A percentile compares a stretch with the other conserved stretches of the same genome.
Conservation (phyloP, 2,888 invertebrate species). For the Drosophila histrio region DNA sequence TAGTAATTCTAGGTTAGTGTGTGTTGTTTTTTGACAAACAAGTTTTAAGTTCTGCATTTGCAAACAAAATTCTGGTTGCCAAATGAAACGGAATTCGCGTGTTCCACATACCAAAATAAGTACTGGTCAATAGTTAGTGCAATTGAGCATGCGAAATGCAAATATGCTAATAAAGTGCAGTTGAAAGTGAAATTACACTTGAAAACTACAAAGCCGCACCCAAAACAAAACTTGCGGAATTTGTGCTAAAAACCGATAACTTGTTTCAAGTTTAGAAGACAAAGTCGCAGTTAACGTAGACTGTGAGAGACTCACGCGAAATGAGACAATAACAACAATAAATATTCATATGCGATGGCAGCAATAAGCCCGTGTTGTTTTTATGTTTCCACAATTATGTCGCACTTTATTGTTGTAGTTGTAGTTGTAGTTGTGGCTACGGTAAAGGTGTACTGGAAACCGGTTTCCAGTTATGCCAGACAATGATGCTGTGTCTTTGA, state of each 20-base stretch:
- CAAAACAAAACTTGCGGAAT: slow-evolving; percentile 45
- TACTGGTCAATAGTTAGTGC: background rate
- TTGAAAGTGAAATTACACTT: slow-evolving; percentile 60
- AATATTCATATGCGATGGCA: slow-evolving; percentile 35
- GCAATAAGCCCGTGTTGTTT: slow-evolving; percentile 40
- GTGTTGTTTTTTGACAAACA: slow-evolving; percentile 47
- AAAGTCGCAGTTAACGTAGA: slow-evolving; percentile 49
- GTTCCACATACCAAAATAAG: slow-evolving; percentile 22
- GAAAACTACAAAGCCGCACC: slow-evolving; percentile 38
- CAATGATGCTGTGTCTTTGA: slow-evolving; percentile 59
- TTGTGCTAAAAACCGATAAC: slow-evolving; percentile 51
- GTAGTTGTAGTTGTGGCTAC: slow-evolving; percentile 22
- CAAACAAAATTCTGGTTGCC: slow-evolving; percentile 15
- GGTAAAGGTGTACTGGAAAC: slow-evolving; percentile 60
- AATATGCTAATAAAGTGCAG: slow-evolving; percentile 34
- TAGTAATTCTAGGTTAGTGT: slow-evolving; percentile 65
- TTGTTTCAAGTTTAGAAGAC: slow-evolving; percentile 64
- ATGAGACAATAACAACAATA: slow-evolving; percentile 37
- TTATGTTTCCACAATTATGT: slow-evolving; percentile 62
- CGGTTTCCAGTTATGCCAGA: slow-evolving; percentile 63
- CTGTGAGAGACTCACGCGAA: slow-evolving; percentile 56
- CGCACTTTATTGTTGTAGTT: slow-evolving; percentile 43
- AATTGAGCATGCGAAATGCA: slow-evolving; percentile 37
- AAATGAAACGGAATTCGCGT: slow-evolving; percentile 4
- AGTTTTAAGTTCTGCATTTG: slow-evolving; percentile 49